phyloP scores from a whole-genome alignment of 2,888 invertebrate species.

The Drosophila borealis region DNA sequence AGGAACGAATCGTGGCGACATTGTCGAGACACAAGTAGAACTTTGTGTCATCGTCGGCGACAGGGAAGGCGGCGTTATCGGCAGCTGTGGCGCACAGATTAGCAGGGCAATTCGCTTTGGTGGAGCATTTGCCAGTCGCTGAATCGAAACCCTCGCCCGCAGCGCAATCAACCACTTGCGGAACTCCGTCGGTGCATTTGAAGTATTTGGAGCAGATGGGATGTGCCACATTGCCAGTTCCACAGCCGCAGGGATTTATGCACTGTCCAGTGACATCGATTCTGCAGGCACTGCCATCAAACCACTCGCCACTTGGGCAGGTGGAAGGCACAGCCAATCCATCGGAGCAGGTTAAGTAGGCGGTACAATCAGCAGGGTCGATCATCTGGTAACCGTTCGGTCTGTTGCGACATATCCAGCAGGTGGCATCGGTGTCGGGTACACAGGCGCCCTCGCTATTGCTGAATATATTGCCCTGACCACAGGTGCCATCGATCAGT shows the following conservation, averaged over 20 bases:
- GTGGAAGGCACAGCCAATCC: conserved; percentile 51
- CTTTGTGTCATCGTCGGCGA: conserved; percentile 47
- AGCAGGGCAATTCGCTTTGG: conserved; percentile 46
- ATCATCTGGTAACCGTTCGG: conserved; percentile 67
- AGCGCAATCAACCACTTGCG: conserved; percentile 67
- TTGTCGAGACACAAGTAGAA: conserved; percentile 68
- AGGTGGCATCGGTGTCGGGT: conserved; percentile 56
- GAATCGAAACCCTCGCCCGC: conserved; percentile 62
- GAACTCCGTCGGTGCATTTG: conserved; percentile 67
- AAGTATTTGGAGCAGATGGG: conserved; percentile 80
- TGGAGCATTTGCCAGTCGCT: conserved; percentile 51
- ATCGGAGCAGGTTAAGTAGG: conserved; percentile 69
- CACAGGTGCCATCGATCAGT: conserved; percentile 68
- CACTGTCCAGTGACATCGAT: conserved; percentile 75
- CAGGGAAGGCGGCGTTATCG: conserved; percentile 55
- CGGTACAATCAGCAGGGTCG: conserved; percentile 68
- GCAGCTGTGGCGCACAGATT: conserved; percentile 57
- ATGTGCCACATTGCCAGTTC: conserved; percentile 62
- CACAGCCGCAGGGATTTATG: conserved; percentile 74
- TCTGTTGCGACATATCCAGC: conserved; percentile 68
- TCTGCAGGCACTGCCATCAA: conserved; percentile 57
- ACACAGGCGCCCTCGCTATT: conserved; percentile 50
- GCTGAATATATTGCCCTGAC: conserved; percentile 71
- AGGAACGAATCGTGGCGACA: conserved; percentile 41
- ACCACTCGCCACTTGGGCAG: conserved; percentile 67